These are phyloP conservation scores for Agriopis aurantiaria DNA, from an alignment of 2,888 invertebrate genomes.

Conservation along the genomic window DNA sequence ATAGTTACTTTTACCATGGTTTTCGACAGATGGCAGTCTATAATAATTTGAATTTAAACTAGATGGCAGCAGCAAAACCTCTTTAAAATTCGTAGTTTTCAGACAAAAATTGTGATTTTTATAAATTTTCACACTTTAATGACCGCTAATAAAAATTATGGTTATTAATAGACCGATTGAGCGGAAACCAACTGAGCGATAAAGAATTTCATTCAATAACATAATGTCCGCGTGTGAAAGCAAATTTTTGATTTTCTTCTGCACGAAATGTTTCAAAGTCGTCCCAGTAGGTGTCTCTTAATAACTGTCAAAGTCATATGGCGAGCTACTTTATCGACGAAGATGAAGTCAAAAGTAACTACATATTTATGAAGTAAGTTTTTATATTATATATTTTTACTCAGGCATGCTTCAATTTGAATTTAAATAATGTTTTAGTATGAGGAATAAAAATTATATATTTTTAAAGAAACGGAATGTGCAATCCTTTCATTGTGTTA, in stretches of 20 bases:
- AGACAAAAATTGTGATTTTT: not conserved
- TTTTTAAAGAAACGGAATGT: no score
- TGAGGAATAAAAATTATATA: no score
- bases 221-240: not conserved
- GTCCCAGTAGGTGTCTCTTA: slow-evolving; percentile 17
- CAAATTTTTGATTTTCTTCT: not conserved
- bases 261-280: not conserved
- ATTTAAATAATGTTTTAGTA: no score
- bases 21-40: slow-evolving; percentile 56
- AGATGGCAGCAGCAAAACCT: slow-evolving; percentile 44
- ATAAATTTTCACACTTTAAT: not conserved
- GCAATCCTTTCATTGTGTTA: no score
- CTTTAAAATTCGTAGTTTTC: not conserved
- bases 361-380: no score
- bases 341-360: slow-evolving; percentile 7
- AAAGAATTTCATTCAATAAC: not conserved
- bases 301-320: slow-evolving; percentile 17
- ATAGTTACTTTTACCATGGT: slow-evolving; percentile 40
- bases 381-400: not conserved
- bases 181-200: no score
- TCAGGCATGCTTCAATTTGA: not conserved
- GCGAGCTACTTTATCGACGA: slow-evolving; percentile 49
- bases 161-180: no score
- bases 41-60: not conserved
- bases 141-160: no score